A percentile compares a stretch with the other conserved stretches of the same genome.
Conservation (phyloP, 2,888 invertebrate species). For the Meta bourneti region DNA sequence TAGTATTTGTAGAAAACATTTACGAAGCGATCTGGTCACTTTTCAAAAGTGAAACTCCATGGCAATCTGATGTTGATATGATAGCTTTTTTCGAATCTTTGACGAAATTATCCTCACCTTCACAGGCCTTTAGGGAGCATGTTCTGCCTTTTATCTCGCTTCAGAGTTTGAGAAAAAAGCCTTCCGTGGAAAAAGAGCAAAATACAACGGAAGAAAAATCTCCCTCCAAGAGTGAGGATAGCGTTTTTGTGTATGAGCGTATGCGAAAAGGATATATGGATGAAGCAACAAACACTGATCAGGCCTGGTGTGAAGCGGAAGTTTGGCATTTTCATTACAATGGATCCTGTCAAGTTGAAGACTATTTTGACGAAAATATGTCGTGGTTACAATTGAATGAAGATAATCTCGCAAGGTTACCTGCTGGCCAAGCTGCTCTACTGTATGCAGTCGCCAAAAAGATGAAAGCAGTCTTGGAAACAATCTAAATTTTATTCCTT, state of each 20-base stretch:
- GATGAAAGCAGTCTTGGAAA: conserved; percentile 61
- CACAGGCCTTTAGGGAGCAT: neutral
- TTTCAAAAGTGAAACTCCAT: neutral
- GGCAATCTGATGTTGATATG: conserved; percentile 23
- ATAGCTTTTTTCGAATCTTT: conserved; percentile 46
- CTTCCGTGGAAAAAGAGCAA: neutral
- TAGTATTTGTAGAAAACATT: conserved; percentile 4
- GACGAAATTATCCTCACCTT: neutral
- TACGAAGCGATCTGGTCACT: conserved; percentile 9
- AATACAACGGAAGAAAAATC: neutral
- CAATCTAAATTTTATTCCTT: neutral
- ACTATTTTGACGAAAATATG: conserved; percentile 43
- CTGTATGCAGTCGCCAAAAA: conserved; percentile 40
- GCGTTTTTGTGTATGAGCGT: neutral
- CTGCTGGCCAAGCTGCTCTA: conserved; percentile 40
- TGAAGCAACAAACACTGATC: conserved; percentile 80
- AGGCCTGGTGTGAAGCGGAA: conserved; percentile 79
- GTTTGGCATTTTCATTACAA: conserved; percentile 78
- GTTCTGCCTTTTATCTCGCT: too few species aligned
- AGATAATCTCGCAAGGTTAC: conserved; percentile 4
- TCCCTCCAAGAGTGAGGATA: neutral
- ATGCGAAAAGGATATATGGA: conserved; percentile 80
- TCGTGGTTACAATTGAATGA: conserved; percentile 35
- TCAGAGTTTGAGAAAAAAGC: neutral
- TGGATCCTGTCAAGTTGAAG: conserved; percentile 17